Evolutionary conservation across 2,113 vertebrate species (phyloP), one percentile per base, ranked within the genome.

Genomic region (Cyanoliseus patagonus): DNA sequence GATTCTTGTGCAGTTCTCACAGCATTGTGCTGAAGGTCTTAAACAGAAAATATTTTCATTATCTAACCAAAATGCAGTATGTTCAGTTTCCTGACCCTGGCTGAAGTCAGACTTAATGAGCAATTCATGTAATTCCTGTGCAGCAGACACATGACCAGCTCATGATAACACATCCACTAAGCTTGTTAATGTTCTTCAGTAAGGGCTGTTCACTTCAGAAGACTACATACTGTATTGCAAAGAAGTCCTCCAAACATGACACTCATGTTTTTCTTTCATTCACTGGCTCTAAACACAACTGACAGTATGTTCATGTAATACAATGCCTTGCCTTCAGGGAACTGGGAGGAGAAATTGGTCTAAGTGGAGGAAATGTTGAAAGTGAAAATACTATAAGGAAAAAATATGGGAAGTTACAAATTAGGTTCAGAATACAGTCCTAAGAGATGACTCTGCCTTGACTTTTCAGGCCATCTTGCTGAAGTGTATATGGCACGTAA

Each of bases 381-480:
- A 78, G 20, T 27, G 7, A 69, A 92, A 86, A 64, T 33, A 20
- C 41, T 10, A 61, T 49, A 61, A 39, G 13, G 35, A 17, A 69
- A 85, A 63, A 67, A 35, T 0, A 1, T 28, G 13, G 22, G 18
- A 7, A 86, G n/a, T 23, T 12, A 52, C 17, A 73, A 68, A 16
- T 30, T 16, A 67, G 49, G 9, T 12, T 14, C 46, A 74, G 72
- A 74, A 37, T 3, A 18, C 0, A 1, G 49, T 52, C 27, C 31
- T 10, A n/a, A 25, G 66, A 57, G 17, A n/a, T 24, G 4, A 70
- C 0, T 0, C 25, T 1, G 0, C 19, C 28, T 42, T 23, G 24
- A 17, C 68, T 79, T 67, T 59, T 63, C 77, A 78, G 28, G 16
- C 2, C 0, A 30, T 28, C 24, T 33, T 2, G 11, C 16, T 47